Conservation (phyloP, 2,888 invertebrate genomes). For the Drosophila affinis region DNA sequence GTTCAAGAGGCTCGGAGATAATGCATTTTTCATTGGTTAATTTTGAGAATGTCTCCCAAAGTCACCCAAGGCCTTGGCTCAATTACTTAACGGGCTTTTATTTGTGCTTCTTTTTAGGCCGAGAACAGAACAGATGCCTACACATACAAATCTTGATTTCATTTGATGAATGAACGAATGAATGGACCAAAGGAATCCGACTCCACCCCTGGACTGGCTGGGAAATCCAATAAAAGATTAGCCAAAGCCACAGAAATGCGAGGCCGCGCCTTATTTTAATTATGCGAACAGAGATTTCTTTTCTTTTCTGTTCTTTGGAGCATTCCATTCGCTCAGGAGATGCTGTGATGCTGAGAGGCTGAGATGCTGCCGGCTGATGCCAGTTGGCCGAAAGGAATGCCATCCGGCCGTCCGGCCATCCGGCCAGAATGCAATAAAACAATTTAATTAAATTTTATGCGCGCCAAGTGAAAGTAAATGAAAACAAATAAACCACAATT, state of each 20-base stretch:
- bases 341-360: not conserved
- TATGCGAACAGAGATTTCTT: conserved; percentile 42
- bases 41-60: not conserved
- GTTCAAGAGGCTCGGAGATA: not conserved
- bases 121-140: conserved; percentile 9
- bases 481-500: conserved; percentile 78
- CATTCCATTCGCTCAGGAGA: conserved; percentile 7
- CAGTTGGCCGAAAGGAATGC: conserved; percentile 53
- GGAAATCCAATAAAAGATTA: conserved; percentile 66
- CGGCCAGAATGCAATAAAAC: conserved; percentile 69
- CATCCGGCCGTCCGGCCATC: conserved; percentile 63
- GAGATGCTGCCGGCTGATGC: conserved; percentile 16
- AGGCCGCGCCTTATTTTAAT: conserved; percentile 51
- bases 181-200: conserved; percentile 10
- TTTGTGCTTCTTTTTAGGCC: not conserved
- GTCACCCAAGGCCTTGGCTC: not conserved
- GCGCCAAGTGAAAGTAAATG: conserved; percentile 62
- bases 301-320: conserved; percentile 18
- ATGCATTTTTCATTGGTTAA: not conserved
- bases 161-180: conserved; percentile 39
- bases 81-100: not conserved
- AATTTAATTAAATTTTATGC: conserved; percentile 78
- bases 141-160: conserved; percentile 27
- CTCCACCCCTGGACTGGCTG: not conserved
- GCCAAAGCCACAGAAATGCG: conserved; percentile 57